Conservation (phyloP, 2,888 invertebrate species). For the Athalia rosae region DNA sequence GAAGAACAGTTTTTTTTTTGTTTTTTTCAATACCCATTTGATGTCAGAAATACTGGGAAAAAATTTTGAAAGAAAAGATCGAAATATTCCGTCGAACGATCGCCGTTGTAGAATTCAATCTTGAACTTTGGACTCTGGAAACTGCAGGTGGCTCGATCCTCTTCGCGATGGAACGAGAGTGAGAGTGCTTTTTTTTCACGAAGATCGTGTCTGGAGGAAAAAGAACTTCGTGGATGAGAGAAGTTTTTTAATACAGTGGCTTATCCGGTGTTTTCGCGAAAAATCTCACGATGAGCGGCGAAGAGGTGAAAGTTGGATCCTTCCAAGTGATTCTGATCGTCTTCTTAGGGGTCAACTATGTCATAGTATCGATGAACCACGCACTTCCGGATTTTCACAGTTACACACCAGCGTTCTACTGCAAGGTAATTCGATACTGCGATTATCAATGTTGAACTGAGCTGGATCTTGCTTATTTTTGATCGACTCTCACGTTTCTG, state of each 20-base stretch:
- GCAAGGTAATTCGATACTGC: constrained; percentile 60
- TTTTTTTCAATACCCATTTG: not conserved
- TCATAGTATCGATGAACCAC: constrained; percentile 72
- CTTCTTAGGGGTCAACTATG: constrained; percentile 69
- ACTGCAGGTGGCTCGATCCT: not conserved
- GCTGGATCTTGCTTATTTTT: no score
- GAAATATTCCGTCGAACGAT: no score
- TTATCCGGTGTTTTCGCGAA: not conserved
- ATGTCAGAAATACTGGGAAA: not conserved
- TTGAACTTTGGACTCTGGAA: not conserved
- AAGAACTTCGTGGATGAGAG: not conserved
- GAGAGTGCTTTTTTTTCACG: not conserved
- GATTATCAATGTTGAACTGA: no score
- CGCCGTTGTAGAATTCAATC: no score
- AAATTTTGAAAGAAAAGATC: no score
- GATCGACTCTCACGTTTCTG: no score
- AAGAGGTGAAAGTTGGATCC: constrained; percentile 65
- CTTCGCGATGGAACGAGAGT: not conserved
- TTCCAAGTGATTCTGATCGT: constrained; percentile 68
- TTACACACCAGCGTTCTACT: constrained; percentile 70
- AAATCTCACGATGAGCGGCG: constrained; percentile 61
- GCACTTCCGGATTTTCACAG: constrained; percentile 70
- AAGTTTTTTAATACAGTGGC: not conserved
- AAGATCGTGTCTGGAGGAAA: not conserved
- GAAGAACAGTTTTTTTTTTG: not conserved